A percentile compares a stretch with the other conserved stretches of the same genome.
Conservation (phyloP, 1,140 invertebrate species). For the Drosophila sucinea region DNA sequence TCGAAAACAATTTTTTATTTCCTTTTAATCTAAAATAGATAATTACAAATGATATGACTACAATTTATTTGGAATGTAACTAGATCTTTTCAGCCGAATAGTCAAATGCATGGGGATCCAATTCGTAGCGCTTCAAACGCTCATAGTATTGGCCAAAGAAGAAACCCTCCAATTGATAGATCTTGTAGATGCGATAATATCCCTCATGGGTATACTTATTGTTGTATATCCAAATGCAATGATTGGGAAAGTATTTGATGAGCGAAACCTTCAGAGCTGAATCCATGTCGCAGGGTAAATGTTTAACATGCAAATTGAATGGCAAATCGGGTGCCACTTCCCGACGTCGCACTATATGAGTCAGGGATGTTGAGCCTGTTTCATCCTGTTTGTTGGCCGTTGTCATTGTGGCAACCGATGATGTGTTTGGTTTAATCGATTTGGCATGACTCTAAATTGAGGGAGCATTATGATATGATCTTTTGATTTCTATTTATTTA, state of each 20-base stretch:
- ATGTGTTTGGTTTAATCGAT: neutral
- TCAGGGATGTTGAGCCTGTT: neutral
- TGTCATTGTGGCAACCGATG: neutral
- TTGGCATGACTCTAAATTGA: neutral
- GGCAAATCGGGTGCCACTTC: neutral
- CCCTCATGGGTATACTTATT: conserved; percentile 7
- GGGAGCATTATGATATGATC: neutral
- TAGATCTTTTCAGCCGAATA: conserved; percentile 10
- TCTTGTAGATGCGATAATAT: conserved; percentile 20
- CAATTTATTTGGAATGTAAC: neutral
- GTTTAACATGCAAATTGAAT: conserved; percentile 1
- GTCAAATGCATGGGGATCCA: conserved; percentile 28
- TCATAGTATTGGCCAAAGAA: conserved; percentile 49
- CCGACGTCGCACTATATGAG: conserved; percentile 1
- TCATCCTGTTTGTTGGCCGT: neutral
- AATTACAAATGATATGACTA: neutral
- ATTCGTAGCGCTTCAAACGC: conserved; percentile 32
- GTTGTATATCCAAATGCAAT: conserved; percentile 21
- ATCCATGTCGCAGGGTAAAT: conserved; percentile 25
- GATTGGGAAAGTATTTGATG: conserved; percentile 3
- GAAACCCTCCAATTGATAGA: conserved; percentile 38
- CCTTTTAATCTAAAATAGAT: neutral
- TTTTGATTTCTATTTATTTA: neutral
- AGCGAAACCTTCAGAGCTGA: neutral
- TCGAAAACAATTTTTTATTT: too few relatives aligned